Conservation (phyloP, 2,113 vertebrate genomes). For the Eretmochelys imbricata region DNA sequence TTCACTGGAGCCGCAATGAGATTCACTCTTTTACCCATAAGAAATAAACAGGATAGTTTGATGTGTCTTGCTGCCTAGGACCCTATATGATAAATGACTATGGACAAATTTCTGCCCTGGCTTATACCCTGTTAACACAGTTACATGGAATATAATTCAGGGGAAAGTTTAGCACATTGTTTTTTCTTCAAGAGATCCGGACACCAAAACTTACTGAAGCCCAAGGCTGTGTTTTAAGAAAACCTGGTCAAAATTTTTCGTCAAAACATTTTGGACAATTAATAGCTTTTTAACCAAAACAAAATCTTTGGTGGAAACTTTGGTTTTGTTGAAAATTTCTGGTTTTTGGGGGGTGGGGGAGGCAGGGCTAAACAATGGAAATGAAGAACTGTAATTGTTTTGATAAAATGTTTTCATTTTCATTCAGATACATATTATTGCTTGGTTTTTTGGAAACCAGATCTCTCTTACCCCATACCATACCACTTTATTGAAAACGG, state of each 20-base stretch:
- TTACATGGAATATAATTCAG: not conserved
- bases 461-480: not conserved
- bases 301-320: not conserved
- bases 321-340: not conserved
- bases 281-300: slow-evolving; percentile 10
- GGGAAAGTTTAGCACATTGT: not conserved
- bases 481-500: not conserved
- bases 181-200: fast-evolving
- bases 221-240: not conserved
- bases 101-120: not conserved
- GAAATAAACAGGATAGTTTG: fast-evolving
- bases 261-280: not conserved
- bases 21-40: not conserved
- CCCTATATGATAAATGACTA: not conserved
- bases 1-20: not conserved
- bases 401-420: not conserved
- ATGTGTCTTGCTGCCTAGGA: not conserved
- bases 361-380: too few relatives aligned
- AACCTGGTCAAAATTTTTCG: not conserved
- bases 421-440: not conserved
- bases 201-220: slow-evolving; percentile 12
- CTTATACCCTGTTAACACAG: not conserved
- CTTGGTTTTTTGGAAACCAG: not conserved
- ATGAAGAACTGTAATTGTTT: slow-evolving; percentile 23
- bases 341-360: not conserved